Evolutionary conservation across 2,888 invertebrate genomes (phyloP).

Genomic region (Chouioia cunea): DNA sequence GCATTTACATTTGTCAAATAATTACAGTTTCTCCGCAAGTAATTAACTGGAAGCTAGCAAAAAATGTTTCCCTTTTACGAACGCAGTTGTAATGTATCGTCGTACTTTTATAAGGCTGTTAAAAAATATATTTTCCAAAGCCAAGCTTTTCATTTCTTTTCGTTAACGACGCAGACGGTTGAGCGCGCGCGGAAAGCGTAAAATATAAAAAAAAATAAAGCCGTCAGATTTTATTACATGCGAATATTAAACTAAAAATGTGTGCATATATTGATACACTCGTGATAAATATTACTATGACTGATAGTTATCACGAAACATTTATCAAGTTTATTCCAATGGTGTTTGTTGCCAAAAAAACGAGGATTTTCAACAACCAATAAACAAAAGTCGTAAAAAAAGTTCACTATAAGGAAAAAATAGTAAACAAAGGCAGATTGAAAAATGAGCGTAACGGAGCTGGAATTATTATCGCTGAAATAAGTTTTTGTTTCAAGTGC

Average conservation of each 20-base stretch:
- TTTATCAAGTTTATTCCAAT: no score
- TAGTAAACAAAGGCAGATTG: constrained; percentile 2
- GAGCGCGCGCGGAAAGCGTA: constrained; percentile 1
- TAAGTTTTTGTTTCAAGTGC: background rate
- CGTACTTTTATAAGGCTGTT: constrained; percentile 7
- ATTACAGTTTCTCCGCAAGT: background rate
- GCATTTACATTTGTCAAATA: constrained; percentile 14
- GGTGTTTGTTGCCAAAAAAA: no score
- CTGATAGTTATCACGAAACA: background rate
- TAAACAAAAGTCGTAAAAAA: background rate
- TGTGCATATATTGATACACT: constrained; percentile 3
- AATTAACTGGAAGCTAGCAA: background rate
- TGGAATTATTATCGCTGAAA: constrained; percentile 9
- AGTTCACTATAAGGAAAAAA: background rate
- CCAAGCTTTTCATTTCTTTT: constrained; percentile 19
- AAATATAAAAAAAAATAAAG: background rate
- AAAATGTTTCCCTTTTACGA: background rate
- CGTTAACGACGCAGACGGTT: constrained; percentile 16
- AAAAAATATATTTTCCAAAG: constrained; percentile 24
- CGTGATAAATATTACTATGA: background rate
- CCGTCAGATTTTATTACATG: constrained; percentile 13
- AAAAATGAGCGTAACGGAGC: background rate
- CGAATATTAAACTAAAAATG: constrained; percentile 25
- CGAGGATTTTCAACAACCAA: no score
- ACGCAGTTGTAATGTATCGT: background rate